Conservation (phyloP, 53 echinoderm and acorn worm genomes). For the Crossaster papposus region DNA sequence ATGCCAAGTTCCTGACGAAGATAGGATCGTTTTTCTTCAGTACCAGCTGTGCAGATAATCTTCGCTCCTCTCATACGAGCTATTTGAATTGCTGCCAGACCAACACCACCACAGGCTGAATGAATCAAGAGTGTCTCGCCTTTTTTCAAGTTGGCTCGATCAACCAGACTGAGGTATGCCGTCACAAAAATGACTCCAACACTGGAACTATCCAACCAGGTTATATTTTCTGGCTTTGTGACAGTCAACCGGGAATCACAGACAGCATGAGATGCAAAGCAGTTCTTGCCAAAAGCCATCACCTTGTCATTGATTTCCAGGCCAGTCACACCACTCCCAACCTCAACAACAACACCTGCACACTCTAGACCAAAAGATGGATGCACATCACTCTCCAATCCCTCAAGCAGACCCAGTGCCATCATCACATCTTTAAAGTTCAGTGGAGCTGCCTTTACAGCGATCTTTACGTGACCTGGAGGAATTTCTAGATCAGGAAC, state of each 20-base stretch:
- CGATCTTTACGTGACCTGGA: constrained; percentile 55
- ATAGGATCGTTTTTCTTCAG: constrained; percentile 46
- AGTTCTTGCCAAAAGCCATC: constrained; percentile 74
- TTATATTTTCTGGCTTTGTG: constrained; percentile 70
- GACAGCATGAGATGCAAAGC: constrained; percentile 78
- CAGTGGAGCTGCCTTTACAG: constrained; percentile 54
- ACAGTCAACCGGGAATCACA: constrained; percentile 69
- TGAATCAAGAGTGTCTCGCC: constrained; percentile 83
- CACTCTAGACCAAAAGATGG: constrained; percentile 78
- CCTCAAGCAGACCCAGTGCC: constrained; percentile 65
- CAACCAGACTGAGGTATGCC: constrained; percentile 80
- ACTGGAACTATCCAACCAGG: constrained; percentile 65
- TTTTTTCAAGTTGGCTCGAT: constrained; percentile 72
- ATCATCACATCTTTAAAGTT: constrained; percentile 75
- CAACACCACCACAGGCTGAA: constrained; percentile 76
- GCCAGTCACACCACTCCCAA: constrained; percentile 73
- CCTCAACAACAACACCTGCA: constrained; percentile 74
- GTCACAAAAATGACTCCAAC: constrained; percentile 75
- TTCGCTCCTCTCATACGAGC: constrained; percentile 74
- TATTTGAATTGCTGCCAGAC: constrained; percentile 84
- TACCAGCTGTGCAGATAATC: constrained; percentile 73
- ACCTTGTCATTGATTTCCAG: constrained; percentile 76
- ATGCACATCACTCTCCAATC: constrained; percentile 42
- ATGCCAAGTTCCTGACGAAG: constrained; percentile 63
- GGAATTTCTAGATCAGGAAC: constrained; percentile 44